A percentile compares a stretch with the other conserved stretches of the same genome.
These are phyloP conservation scores for Saguinus midas DNA, from an alignment of 2,113 vertebrate species.

Conservation along the genomic window DNA sequence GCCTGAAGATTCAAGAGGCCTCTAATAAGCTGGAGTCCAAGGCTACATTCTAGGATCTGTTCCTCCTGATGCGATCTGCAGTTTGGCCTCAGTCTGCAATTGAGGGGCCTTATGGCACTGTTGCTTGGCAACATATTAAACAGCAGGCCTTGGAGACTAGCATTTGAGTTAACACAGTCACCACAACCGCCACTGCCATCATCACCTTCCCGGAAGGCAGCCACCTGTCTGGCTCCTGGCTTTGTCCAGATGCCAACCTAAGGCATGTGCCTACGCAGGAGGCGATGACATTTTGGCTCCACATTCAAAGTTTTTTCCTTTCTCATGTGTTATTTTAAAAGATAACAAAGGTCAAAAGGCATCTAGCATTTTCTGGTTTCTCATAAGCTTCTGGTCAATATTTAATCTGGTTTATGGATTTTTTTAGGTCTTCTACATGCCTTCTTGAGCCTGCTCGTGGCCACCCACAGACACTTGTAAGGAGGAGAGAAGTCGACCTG, in stretches of 20 bases:
- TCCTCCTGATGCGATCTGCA: neutral
- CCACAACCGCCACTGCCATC: neutral
- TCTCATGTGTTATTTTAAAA: conserved; percentile 72
- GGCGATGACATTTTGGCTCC: conserved; percentile 71
- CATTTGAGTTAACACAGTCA: neutral
- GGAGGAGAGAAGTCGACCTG: conserved; percentile 50
- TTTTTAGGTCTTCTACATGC: conserved; percentile 74
- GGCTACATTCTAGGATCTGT: neutral
- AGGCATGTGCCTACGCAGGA: conserved; percentile 65
- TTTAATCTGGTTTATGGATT: conserved; percentile 79
- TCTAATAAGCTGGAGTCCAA: conserved; percentile 34
- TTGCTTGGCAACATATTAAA: conserved; percentile 50
- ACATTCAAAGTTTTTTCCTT: conserved; percentile 52
- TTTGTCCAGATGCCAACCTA: conserved; percentile 66
- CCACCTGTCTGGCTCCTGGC: conserved; percentile 33
- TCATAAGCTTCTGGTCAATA: conserved; percentile 81
- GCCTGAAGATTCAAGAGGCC: neutral
- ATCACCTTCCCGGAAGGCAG: conserved; percentile 51
- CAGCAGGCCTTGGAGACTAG: neutral
- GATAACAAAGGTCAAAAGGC: conserved; percentile 80
- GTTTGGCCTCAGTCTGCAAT: conserved; percentile 45
- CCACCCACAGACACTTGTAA: conserved; percentile 70
- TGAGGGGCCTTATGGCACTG: neutral
- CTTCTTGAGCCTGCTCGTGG: conserved; percentile 70
- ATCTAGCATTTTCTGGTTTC: conserved; percentile 78